Base-by-base conservation (phyloP, 2,797 vertebrate genomes). In the Xerus rutilus region DNA sequence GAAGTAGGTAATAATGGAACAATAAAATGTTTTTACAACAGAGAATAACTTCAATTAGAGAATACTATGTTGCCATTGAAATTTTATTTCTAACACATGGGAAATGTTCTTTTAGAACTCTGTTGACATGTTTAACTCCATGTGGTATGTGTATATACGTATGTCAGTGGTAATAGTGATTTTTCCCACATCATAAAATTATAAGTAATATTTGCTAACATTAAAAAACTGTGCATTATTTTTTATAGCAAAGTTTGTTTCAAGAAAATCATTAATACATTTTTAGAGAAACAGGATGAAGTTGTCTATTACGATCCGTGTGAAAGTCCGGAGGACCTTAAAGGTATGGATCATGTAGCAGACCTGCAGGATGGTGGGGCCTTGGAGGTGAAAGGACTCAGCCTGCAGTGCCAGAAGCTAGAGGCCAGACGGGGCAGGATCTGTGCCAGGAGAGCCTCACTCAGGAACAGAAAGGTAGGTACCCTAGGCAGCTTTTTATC, bases 251-350 rank as follows among this genome's bases (percentile, higher is more conserved):
- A 94, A 62, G n/a, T 25, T 7, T 89, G 11, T 35, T 73, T 94
- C 83, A 67, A 97, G 97, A 96, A 93, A 95, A 89, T 32, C 39
- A 2, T 87, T 89, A 86, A 97, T 98, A 52, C 92, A 94, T 98
- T 98, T 98, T 94, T 97, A 99, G 99, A 99, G 91, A 98, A 99
- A 98, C 99, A 99, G 97, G 99, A 99, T 94, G 99, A 99, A 98
- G 99, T 99, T 96, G 98, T 99, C 96, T 99, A 99, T 97, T 99
- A 99, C 0, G 99, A 99, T 89, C 99, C 99, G 3, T 99, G 99
- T 97, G 99, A 99, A 98, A 99, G 99, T 91, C 99, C 98, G 0
- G 99, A 99, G 98, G 99, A 99, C 97, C 98, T 99, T 91, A 98
- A 98, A 96, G 99, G 98, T 87, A 49, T 98, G 92, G 97, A 98